These are phyloP conservation scores for Desmodus rotundus DNA, from an alignment of 2,113 vertebrate genomes.

Conservation along the genomic window DNA sequence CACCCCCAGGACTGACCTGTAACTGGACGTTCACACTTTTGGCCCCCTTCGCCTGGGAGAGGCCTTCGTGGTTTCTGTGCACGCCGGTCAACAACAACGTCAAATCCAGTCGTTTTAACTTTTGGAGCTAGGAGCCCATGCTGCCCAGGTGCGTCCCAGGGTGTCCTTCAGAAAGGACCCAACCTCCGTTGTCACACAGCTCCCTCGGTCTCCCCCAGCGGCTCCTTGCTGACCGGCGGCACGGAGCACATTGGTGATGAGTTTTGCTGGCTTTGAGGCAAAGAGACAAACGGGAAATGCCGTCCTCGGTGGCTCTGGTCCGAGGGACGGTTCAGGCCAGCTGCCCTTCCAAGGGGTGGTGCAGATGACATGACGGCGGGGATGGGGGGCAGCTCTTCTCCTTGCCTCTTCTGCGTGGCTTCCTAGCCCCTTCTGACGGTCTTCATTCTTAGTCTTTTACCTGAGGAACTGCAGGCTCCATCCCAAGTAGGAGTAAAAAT, in stretches of 20 bases:
- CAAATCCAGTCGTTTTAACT: background rate
- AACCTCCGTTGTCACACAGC: background rate
- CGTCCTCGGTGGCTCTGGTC: background rate
- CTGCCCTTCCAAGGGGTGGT: background rate
- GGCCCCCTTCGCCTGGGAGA: background rate
- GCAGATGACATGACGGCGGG: fast-evolving
- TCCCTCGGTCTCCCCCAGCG: background rate
- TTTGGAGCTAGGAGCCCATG: background rate
- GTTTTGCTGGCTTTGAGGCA: background rate
- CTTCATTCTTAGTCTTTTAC: background rate
- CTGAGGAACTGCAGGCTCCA: background rate
- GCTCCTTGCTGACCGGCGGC: background rate
- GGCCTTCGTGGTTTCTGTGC: background rate
- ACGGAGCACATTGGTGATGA: background rate
- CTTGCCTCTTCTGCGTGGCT: fast-evolving
- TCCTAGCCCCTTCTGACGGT: background rate
- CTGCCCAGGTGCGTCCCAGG: background rate
- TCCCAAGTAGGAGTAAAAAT: background rate
- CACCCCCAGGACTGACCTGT: too few relatives aligned
- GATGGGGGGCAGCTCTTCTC: background rate
- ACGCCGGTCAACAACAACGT: background rate
- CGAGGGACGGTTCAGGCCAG: background rate
- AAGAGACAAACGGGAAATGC: background rate
- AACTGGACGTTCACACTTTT: background rate
- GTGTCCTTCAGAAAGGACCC: background rate